Evolutionary conservation across 2,888 invertebrate species (phyloP).

Genomic region (Zonitis immaculata): DNA sequence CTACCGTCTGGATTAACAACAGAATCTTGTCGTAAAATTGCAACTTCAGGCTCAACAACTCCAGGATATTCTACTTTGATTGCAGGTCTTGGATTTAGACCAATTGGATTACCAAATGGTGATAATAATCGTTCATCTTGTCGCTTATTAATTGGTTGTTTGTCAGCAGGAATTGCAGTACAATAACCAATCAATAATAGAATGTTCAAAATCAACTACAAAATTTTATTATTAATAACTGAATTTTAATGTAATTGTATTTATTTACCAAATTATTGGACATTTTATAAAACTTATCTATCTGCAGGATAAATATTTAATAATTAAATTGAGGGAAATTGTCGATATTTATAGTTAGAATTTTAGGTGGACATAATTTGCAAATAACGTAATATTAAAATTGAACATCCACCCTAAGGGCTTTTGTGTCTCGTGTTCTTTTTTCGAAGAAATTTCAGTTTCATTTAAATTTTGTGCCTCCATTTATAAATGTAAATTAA

Average conservation of each 20-base stretch:
- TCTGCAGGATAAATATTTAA: not conserved
- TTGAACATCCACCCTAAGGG: not conserved
- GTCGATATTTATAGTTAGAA: constrained; percentile 10
- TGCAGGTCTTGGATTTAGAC: constrained; percentile 6
- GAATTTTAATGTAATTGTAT: not conserved
- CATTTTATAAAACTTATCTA: not conserved
- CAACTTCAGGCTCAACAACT: constrained; percentile 38
- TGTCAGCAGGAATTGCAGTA: constrained; percentile 5
- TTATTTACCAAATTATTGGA: constrained; percentile 7
- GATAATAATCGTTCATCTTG: constrained; percentile 4
- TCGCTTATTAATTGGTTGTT: no score
- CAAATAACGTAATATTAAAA: not conserved
- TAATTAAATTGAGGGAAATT: not conserved
- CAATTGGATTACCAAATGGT: constrained; percentile 8
- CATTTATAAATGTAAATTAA: no score
- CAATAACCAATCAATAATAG: constrained; percentile 1
- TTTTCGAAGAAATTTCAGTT: no score
- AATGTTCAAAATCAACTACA: not conserved
- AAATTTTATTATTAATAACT: not conserved
- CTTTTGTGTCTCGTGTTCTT: not conserved
- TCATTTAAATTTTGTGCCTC: no score
- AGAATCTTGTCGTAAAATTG: constrained; percentile 45
- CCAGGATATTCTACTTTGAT: constrained; percentile 7
- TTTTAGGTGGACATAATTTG: not conserved
- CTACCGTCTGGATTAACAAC: constrained; percentile 49